Conservation (phyloP, 2,888 invertebrate species). For the Stenotaenia linearis region DNA sequence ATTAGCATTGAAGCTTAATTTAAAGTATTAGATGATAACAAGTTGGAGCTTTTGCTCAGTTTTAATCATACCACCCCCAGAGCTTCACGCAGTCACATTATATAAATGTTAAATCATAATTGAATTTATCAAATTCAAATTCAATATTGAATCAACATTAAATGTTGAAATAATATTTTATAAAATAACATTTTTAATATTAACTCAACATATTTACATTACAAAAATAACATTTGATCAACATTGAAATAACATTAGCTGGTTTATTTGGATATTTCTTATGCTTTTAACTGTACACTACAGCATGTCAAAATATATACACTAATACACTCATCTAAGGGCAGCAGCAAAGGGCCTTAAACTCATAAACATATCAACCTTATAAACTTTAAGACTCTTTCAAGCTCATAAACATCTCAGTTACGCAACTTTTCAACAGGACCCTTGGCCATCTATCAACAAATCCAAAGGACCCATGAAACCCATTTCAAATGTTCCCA, state of each 20-base stretch:
- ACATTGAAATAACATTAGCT: not conserved
- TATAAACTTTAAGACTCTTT: not conserved
- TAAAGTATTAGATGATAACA: too few species aligned
- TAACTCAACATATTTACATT: too few species aligned
- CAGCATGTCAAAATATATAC: not conserved
- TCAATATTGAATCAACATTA: too few species aligned
- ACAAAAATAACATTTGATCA: too few species aligned
- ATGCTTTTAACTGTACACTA: not conserved
- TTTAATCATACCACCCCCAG: too few species aligned
- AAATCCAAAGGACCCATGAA: not conserved
- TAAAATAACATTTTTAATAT: too few species aligned
- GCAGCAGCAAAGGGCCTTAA: not conserved
- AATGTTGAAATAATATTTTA: too few species aligned
- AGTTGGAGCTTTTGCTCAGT: too few species aligned
- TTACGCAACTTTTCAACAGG: not conserved
- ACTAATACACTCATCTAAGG: not conserved
- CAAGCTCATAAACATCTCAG: conserved; percentile 12
- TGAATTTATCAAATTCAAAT: too few species aligned
- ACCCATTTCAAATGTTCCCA: not conserved
- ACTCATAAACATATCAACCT: not conserved
- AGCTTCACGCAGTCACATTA: too few species aligned
- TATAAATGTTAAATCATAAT: too few species aligned
- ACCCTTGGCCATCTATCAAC: not conserved
- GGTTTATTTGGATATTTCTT: not conserved
- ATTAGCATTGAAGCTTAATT: too few species aligned